Conservation (phyloP, 1,140 invertebrate species). For the Musca domestica region DNA sequence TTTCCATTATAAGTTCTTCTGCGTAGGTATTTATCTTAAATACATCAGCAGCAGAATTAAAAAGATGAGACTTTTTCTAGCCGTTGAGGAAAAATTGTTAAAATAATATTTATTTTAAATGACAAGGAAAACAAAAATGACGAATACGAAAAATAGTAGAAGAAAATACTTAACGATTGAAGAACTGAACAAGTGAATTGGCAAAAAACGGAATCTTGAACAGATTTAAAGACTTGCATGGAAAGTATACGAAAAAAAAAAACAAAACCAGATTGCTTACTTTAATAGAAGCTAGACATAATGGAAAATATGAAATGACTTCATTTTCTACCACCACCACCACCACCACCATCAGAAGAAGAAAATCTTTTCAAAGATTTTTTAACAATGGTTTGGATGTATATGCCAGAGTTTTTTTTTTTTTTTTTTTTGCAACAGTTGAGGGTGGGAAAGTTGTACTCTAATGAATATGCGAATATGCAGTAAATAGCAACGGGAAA, state of each 20-base stretch:
- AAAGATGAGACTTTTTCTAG: background rate
- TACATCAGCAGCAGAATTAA: conserved; percentile 2
- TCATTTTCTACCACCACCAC: no score
- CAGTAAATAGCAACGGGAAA: no score
- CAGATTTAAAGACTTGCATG: background rate
- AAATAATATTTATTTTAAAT: conserved; percentile 18
- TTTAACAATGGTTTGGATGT: no score
- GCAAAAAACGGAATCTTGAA: background rate
- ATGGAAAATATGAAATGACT: no score
- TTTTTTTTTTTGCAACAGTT: no score
- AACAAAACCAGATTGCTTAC: no score
- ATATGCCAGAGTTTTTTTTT: no score
- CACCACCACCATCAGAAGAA: no score
- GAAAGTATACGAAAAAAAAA: background rate
- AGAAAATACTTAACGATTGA: background rate
- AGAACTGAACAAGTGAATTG: background rate
- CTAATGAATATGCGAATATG: no score
- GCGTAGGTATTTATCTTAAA: background rate
- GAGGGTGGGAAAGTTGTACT: no score
- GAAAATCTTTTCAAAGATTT: no score
- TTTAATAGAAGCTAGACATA: no score
- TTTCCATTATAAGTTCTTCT: background rate
- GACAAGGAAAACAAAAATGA: background rate
- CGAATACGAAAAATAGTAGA: background rate
- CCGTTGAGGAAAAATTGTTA: background rate